phyloP scores from a whole-genome alignment of 2,113 vertebrate species.

The Tapirus terrestris region DNA sequence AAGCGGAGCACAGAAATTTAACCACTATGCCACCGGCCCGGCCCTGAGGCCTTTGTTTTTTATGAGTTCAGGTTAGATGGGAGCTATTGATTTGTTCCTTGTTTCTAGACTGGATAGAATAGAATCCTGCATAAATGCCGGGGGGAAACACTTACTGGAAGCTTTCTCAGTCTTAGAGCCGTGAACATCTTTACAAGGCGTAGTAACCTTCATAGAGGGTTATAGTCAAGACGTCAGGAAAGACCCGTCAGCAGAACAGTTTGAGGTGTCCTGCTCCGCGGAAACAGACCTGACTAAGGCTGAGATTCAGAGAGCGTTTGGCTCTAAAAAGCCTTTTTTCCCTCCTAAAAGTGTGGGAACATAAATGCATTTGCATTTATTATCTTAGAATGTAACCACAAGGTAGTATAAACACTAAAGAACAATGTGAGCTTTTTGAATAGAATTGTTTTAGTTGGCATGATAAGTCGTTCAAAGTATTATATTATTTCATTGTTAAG shows the following conservation, averaged over 20 bases:
- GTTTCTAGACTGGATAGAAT: neutral
- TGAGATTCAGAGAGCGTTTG: neutral
- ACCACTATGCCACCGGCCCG: no score
- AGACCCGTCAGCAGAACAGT: neutral
- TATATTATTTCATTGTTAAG: neutral
- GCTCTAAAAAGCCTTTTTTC: neutral
- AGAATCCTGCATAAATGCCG: neutral
- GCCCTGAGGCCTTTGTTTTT: neutral
- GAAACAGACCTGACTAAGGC: neutral
- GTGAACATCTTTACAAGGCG: neutral
- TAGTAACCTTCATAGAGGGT: neutral
- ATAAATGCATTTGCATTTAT: neutral
- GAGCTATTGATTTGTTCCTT: slow-evolving; percentile 20
- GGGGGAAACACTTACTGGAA: neutral
- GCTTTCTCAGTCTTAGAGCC: neutral
- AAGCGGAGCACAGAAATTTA: no score
- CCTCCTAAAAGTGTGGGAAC: neutral
- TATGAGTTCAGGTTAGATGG: neutral
- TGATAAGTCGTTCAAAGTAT: neutral
- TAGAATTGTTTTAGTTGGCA: neutral
- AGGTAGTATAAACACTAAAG: neutral
- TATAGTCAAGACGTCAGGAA: neutral
- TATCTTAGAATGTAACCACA: neutral
- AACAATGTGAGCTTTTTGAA: neutral
- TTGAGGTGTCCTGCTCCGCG: neutral